Evolutionary conservation across 2,888 invertebrate species (phyloP).

Genomic region (Xanthorhoe spadicearia): DNA sequence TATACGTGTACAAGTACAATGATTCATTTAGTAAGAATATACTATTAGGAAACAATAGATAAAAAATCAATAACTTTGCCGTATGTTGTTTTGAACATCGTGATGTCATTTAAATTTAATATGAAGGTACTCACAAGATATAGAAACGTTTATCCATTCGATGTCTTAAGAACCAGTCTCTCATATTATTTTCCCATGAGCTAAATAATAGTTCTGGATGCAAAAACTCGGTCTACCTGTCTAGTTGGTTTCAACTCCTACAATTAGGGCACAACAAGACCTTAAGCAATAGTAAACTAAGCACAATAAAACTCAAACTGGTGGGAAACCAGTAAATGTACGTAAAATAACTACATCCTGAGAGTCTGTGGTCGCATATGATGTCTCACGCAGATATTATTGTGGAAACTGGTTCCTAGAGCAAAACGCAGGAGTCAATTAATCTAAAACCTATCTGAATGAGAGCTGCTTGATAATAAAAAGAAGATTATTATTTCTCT

Average conservation of each 20-base stretch:
- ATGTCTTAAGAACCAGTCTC: not conserved
- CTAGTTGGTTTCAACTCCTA: conserved; percentile 9
- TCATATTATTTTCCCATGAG: not conserved
- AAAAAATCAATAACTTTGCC: not conserved
- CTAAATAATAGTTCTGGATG: not conserved
- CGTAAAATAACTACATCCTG: conserved; percentile 49
- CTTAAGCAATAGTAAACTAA: conserved; percentile 14
- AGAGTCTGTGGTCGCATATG: conserved; percentile 36
- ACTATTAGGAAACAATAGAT: conserved; percentile 20
- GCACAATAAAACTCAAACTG: conserved; percentile 17
- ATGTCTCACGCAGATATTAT: conserved; percentile 37
- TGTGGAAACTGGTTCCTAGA: conserved; percentile 26
- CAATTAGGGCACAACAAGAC: conserved; percentile 12
- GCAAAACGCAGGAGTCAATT: not conserved
- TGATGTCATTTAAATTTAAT: not conserved
- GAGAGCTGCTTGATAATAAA: not conserved
- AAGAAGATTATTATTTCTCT: no score
- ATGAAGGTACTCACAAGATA: no score
- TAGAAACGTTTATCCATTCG: no score
- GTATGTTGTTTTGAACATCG: not conserved
- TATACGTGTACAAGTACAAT: conserved; percentile 28
- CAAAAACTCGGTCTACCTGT: not conserved
- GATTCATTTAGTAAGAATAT: conserved; percentile 33
- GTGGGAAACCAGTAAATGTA: conserved; percentile 27
- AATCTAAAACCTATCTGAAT: not conserved